These are phyloP conservation scores for Panthera tigris DNA, from an alignment of 2,113 vertebrate species.

Conservation along the genomic window DNA sequence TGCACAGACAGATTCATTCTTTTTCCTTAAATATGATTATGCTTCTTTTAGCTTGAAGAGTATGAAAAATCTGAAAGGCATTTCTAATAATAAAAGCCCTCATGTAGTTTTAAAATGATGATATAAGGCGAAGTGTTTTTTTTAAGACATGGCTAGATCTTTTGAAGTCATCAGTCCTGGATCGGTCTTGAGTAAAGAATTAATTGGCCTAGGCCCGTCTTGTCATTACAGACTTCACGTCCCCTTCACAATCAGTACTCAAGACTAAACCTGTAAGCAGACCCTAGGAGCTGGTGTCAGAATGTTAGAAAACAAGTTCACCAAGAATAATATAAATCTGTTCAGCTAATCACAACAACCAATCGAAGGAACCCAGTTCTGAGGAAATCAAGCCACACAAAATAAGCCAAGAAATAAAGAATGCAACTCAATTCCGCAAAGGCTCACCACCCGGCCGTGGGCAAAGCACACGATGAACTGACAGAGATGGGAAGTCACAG, in stretches of 20 bases:
- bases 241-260: neutral
- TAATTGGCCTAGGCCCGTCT: fast-evolving
- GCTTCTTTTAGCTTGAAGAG: neutral
- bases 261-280: neutral
- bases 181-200: neutral
- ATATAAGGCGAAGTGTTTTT: neutral
- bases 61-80: neutral
- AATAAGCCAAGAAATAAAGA: neutral
- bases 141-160: neutral
- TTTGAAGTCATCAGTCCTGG: neutral
- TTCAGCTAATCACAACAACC: neutral
- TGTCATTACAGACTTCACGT: neutral
- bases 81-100: neutral
- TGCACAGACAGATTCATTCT: neutral
- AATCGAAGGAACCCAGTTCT: neutral
- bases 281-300: neutral
- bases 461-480: fast-evolving
- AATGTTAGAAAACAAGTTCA: neutral
- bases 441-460: neutral
- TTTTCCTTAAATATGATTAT: neutral
- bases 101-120: neutral
- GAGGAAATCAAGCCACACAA: neutral
- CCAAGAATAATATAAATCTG: neutral
- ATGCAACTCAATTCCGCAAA: neutral
- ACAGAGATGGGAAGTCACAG: neutral